These are phyloP conservation scores for Chunga burmeisteri DNA, from an alignment of 2,113 vertebrate species.

Conservation along the genomic window DNA sequence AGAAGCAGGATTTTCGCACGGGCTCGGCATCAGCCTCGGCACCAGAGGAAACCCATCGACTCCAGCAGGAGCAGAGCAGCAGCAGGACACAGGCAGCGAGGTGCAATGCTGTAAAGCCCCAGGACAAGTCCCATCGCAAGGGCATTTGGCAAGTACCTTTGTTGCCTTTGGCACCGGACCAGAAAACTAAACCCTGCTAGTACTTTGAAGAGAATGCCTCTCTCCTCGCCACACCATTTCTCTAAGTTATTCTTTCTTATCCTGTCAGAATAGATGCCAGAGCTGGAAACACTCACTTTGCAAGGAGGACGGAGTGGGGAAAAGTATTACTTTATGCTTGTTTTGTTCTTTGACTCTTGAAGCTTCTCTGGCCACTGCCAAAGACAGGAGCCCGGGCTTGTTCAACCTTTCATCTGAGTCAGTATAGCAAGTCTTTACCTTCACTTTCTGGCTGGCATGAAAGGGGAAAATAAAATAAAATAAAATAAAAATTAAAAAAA, in stretches of 20 bases:
- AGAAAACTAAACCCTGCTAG: neutral
- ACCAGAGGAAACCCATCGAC: neutral
- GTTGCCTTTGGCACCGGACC: neutral
- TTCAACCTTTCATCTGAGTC: constrained; percentile 13
- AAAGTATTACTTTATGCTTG: neutral
- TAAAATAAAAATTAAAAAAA: no score
- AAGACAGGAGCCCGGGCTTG: constrained; percentile 15
- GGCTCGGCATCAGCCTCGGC: neutral
- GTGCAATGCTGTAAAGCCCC: neutral
- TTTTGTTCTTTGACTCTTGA: neutral
- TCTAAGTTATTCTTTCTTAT: neutral
- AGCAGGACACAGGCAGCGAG: neutral
- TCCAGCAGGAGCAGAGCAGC: neutral
- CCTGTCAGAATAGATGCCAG: neutral
- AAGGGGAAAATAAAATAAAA: neutral
- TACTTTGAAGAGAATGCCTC: neutral
- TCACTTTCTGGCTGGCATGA: neutral
- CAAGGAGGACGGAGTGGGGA: neutral
- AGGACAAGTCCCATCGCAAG: neutral
- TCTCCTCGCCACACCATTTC: neutral
- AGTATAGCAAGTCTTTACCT: neutral
- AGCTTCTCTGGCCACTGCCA: neutral
- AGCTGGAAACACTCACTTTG: neutral
- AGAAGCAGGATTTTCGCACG: neutral
- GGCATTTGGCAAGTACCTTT: neutral